Conservation (phyloP, 2,797 vertebrate genomes). For the Rhincodon typus region DNA sequence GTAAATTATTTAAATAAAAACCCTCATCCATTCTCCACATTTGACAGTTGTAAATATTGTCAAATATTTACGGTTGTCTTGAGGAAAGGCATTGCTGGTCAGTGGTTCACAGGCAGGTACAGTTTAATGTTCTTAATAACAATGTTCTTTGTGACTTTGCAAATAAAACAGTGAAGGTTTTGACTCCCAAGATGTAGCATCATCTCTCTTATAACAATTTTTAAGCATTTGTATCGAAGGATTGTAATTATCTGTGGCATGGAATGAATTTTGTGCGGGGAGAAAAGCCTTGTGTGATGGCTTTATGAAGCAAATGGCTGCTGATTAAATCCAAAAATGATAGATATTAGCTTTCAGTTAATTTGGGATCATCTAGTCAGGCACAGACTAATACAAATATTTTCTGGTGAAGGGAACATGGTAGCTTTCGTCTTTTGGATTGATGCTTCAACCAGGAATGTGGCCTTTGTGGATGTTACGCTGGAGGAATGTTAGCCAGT, state of each 20-base stretch:
- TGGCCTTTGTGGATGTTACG: background rate
- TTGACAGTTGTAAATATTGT: background rate
- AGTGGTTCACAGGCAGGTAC: background rate
- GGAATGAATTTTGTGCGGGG: background rate
- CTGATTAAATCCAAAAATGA: background rate
- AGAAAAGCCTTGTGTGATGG: conserved; percentile 1
- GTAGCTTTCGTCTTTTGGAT: background rate
- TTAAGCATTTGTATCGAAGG: background rate
- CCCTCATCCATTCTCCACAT: background rate
- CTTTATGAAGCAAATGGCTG: conserved; percentile 30
- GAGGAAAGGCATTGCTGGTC: background rate
- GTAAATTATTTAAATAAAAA: background rate
- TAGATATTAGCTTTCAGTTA: conserved; percentile 32
- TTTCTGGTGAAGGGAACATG: background rate
- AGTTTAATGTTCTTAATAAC: background rate
- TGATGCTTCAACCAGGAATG: background rate
- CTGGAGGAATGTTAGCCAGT: background rate
- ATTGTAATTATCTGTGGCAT: background rate
- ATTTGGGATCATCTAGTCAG: background rate
- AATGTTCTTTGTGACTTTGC: background rate
- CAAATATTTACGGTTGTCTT: background rate
- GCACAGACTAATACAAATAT: conserved; percentile 10
- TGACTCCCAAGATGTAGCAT: background rate
- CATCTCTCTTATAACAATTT: background rate
- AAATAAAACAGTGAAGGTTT: background rate